Evolutionary conservation across 2,888 invertebrate species (phyloP), one percentile per base, ranked within the genome.

Genomic region (Gryllus longicercus): DNA sequence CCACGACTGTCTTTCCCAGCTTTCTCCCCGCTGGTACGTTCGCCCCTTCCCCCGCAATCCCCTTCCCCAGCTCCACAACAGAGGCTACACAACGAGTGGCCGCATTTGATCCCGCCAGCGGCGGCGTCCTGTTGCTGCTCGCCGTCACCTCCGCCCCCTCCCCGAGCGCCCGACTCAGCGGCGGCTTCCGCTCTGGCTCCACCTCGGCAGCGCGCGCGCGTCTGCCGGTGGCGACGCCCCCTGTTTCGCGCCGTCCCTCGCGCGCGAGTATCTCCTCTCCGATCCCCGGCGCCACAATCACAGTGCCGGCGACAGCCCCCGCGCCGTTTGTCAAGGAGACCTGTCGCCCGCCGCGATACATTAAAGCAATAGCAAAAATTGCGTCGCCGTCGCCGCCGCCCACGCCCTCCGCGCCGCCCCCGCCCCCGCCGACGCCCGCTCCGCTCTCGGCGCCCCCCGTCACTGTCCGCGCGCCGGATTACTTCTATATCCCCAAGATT

Each of bases 281-380:
- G 63, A 63, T 63, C 63, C 63, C 63, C 16, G 16, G 63, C 63
- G 63, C n/a, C 63, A n/a, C n/a, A 63, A 63, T 63, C 63, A 63
- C 63, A n/a, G n/a, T n/a, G 0, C 63, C 63, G 63, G 4, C 63
- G 63, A 63, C 63, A 14, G 63, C 63, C 63, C 63, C n/a, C 63
- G 16, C 14, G 63, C 63, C 63, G 63, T 63, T 63, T 63, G 63
- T 63, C 63, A 63, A 63, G 63, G 63, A 14, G 63, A 63, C 16
- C 63, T 63, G 63, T 63, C 63, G 63, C 63, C 38, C 63, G 16
- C 63, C 63, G 63, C 63, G 63, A 63, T 63, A 63, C 63, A 63
- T 63, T 63, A 63, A 63, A 63, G 63, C 63, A 63, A 63, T 63
- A 63, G 16, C 63, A 63, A 63, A 63, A 63, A 63, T 63, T 63